Percentiles rank a stretch among this genome's conserved stretches.
Conservation (phyloP, 2,797 vertebrate species). For the Pseudopleuronectes americanus region DNA sequence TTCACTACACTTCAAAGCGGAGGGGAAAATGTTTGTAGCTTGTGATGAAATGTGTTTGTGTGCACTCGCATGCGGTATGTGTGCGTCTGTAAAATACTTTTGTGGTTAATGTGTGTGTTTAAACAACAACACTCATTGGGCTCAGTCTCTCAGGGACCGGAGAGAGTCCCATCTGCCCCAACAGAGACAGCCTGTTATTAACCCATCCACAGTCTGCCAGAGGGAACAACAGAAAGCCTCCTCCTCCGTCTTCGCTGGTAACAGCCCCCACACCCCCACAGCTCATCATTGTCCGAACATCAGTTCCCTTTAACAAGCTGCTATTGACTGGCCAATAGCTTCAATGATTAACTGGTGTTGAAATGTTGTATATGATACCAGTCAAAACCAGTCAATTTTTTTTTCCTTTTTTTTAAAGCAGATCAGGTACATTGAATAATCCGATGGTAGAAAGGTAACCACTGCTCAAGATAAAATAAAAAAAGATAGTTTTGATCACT, state of each 20-base stretch:
- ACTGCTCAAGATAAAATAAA: too few relatives aligned
- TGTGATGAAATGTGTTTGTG: constrained; percentile 54
- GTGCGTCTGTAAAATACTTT: constrained; percentile 45
- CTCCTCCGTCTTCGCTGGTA: constrained; percentile 48
- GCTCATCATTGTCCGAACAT: constrained; percentile 63
- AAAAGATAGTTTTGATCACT: too few relatives aligned
- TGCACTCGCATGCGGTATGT: constrained; percentile 29
- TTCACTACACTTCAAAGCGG: constrained; percentile 66
- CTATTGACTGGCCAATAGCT: constrained; percentile 47
- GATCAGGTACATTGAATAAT: not conserved
- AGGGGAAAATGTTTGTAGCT: constrained; percentile 59
- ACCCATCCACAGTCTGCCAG: constrained; percentile 66
- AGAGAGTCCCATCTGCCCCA: constrained; percentile 73
- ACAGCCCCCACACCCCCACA: constrained; percentile 37
- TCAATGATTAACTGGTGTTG: constrained; percentile 50
- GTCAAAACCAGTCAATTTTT: not conserved
- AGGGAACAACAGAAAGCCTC: constrained; percentile 58
- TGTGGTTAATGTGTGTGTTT: constrained; percentile 53
- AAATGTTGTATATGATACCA: constrained; percentile 19
- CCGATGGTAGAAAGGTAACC: not conserved
- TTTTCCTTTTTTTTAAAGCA: not conserved
- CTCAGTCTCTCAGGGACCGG: constrained; percentile 45
- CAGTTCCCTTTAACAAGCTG: constrained; percentile 64
- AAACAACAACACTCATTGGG: constrained; percentile 58
- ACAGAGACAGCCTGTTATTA: constrained; percentile 77